Evolutionary conservation across 2,113 vertebrate genomes (phyloP).

Genomic region (Loxodonta africana): DNA sequence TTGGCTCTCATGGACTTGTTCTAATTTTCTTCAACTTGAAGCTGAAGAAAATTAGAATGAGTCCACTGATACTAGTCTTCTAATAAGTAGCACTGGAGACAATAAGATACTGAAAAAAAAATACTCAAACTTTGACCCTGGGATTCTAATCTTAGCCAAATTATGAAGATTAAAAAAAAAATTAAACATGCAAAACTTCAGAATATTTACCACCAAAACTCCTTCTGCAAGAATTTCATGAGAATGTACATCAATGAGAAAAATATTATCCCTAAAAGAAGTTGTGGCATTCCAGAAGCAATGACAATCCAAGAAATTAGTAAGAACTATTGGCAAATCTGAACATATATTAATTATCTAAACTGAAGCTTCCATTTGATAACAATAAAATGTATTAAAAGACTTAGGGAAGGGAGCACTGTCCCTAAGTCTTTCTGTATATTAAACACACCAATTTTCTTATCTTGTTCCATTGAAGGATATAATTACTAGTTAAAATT

Average conservation of each 20-base stretch:
- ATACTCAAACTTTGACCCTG: background rate
- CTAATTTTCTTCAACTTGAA: too few relatives aligned
- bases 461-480: background rate
- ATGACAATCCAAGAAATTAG: background rate
- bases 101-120: background rate
- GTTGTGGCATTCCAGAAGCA: background rate
- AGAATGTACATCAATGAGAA: background rate
- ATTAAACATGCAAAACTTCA: conserved; percentile 12
- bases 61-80: background rate
- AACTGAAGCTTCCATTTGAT: background rate
- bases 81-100: background rate
- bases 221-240: background rate
- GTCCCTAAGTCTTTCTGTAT: too few relatives aligned
- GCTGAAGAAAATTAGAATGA: too few relatives aligned
- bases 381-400: background rate
- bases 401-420: background rate
- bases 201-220: background rate
- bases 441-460: background rate
- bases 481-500: conserved; percentile 21
- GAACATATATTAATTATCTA: background rate
- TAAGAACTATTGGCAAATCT: background rate
- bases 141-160: conserved; percentile 17
- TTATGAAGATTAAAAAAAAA: background rate
- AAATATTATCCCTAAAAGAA: background rate
- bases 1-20: too few relatives aligned